Percentiles rank a stretch among this genome's conserved stretches.
phyloP scores from a whole-genome alignment of 2,797 vertebrate species.

The Alectoris magna region DNA sequence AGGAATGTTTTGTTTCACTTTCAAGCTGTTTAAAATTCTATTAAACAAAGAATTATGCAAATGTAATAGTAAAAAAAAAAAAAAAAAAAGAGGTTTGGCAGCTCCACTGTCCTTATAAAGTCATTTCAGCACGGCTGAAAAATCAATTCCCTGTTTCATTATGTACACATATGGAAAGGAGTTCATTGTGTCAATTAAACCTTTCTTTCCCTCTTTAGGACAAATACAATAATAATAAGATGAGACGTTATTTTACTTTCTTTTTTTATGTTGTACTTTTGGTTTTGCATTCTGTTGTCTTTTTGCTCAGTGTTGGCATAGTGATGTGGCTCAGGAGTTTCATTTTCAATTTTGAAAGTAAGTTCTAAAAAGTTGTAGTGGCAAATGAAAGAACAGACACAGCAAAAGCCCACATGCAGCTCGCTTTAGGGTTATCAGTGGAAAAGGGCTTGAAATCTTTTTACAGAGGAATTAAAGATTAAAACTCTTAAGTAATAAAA shows the following conservation, averaged over 20 bases:
- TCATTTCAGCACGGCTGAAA: not conserved
- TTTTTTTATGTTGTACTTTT: not conserved
- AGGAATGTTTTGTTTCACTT: not conserved
- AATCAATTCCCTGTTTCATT: not conserved
- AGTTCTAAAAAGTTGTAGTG: not conserved
- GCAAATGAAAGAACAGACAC: not conserved
- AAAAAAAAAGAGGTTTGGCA: not conserved
- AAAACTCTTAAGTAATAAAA: not conserved
- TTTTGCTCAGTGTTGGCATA: not conserved
- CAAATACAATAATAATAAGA: not conserved
- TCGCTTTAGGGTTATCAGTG: not conserved
- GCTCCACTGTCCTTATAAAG: not conserved
- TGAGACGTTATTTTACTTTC: not conserved
- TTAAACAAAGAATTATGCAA: not conserved
- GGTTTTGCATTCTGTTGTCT: not conserved
- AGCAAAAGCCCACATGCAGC: not conserved
- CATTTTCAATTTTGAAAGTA: not conserved
- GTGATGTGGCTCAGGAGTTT: not conserved
- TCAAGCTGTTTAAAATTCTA: not conserved
- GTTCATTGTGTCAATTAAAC: not conserved
- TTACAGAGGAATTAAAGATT: not conserved
- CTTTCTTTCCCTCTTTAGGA: not conserved
- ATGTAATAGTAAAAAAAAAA: not conserved
- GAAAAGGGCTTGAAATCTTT: not conserved
- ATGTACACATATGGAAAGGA: not conserved